Conservation (phyloP, 2,797 vertebrate genomes). For the Macropus fuliginosus region DNA sequence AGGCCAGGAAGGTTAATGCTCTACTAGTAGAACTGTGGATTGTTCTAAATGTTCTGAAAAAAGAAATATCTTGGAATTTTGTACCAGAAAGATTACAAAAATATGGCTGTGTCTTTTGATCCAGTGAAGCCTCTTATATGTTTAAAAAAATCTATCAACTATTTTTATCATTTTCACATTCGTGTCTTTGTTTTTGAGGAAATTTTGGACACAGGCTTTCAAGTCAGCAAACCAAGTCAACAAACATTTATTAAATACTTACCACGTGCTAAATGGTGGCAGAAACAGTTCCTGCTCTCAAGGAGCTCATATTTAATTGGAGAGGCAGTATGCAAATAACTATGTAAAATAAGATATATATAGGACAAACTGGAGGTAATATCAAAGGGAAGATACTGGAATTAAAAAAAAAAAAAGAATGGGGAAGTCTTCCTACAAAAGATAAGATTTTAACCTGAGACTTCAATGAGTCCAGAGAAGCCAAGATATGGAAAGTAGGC, state of each 20-base stretch:
- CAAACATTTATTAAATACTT: neutral
- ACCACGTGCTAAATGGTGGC: neutral
- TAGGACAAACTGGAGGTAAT: neutral
- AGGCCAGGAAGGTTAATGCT: neutral
- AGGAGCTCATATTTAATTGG: neutral
- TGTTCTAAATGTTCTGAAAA: neutral
- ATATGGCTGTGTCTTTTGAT: neutral
- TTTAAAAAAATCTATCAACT: neutral
- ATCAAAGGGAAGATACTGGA: neutral
- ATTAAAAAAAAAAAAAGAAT: neutral
- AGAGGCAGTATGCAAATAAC: neutral
- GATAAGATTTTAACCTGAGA: neutral
- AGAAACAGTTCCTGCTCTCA: neutral
- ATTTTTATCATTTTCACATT: neutral
- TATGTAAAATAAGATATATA: neutral
- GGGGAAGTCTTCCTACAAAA: neutral
- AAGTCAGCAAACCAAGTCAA: neutral
- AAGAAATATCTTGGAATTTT: neutral
- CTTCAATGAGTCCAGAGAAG: neutral
- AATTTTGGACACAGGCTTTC: neutral
- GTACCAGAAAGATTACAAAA: neutral
- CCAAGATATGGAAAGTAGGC: neutral
- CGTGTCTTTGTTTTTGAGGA: neutral
- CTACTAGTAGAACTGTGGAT: neutral
- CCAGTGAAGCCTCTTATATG: neutral